These are phyloP conservation scores for Acronicta psi DNA, from an alignment of 2,888 invertebrate species.

Conservation along the genomic window DNA sequence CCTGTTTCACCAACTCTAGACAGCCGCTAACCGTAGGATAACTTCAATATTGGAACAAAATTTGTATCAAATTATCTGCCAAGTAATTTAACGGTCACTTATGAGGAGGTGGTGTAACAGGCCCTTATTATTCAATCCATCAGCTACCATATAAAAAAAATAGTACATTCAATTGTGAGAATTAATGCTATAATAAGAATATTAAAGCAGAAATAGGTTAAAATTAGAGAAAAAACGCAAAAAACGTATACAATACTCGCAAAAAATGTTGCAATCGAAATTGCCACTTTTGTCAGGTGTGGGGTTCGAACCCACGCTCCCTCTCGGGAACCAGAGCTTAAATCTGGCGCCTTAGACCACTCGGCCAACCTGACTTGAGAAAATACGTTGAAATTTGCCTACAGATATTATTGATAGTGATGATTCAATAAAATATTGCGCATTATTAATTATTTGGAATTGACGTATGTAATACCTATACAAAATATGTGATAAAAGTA, in stretches of 20 bases:
- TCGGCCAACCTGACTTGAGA: conserved; percentile 92
- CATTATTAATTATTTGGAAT: not conserved
- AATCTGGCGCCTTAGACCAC: conserved; percentile 95
- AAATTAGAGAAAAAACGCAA: not conserved
- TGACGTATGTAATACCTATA: not conserved
- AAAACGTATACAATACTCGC: conserved; percentile 8
- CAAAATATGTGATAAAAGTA: not conserved
- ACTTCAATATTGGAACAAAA: no score
- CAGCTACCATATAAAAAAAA: no score
- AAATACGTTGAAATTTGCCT: accelerated
- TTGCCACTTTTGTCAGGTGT: conserved; percentile 89
- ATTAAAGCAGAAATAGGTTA: not conserved
- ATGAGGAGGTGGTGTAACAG: no score
- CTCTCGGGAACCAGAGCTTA: conserved; percentile 94
- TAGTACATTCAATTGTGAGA: no score
- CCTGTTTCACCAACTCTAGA: no score
- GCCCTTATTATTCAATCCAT: no score
- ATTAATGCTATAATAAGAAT: no score
- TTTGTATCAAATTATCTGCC: no score
- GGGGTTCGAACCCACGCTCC: conserved; percentile 96
- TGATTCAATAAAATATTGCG: conserved; percentile 19
- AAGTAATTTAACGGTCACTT: no score
- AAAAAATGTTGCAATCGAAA: not conserved
- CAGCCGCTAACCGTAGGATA: no score
- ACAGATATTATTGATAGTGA: no score